A percentile compares a stretch with the other conserved stretches of the same genome.
These are phyloP conservation scores for Protophormia terraenovae DNA, from an alignment of 2,888 invertebrate species.

Conservation along the genomic window DNA sequence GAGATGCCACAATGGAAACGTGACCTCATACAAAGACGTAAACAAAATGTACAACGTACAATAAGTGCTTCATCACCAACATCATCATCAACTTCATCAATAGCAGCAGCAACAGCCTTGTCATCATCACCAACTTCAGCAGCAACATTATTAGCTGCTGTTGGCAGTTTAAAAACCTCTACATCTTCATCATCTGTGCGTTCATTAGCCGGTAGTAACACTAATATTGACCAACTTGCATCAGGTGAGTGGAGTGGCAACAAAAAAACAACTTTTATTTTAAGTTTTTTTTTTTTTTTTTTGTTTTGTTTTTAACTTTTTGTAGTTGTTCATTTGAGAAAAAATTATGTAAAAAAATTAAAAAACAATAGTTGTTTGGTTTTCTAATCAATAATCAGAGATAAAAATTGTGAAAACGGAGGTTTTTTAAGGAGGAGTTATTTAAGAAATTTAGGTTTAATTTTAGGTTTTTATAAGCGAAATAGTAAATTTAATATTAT, in stretches of 20 bases:
- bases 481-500: neutral
- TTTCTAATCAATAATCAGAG: constrained; percentile 36
- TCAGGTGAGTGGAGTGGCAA: constrained; percentile 60
- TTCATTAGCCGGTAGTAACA: constrained; percentile 66
- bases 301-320: no score
- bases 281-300: no score
- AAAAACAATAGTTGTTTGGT: constrained; percentile 33
- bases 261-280: constrained; percentile 43
- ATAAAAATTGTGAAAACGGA: neutral
- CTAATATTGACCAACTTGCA: constrained; percentile 65
- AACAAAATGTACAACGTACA: constrained; percentile 79
- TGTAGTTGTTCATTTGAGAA: no score
- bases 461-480: no score
- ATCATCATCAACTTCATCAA: constrained; percentile 7
- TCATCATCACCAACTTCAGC: constrained; percentile 71
- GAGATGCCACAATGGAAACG: constrained; percentile 91
- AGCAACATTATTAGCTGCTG: constrained; percentile 28
- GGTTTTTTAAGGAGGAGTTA: neutral
- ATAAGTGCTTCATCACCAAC: constrained; percentile 70
- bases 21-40: constrained; percentile 89
- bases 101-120: constrained; percentile 60
- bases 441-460: neutral
- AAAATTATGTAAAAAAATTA: neutral
- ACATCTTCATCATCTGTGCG: constrained; percentile 64
- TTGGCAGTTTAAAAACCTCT: constrained; percentile 59